Percentiles rank a stretch among this genome's conserved stretches.
Evolutionary conservation across 2,113 vertebrate genomes (phyloP).

Genomic region (Pyxicephalus adspersus): DNA sequence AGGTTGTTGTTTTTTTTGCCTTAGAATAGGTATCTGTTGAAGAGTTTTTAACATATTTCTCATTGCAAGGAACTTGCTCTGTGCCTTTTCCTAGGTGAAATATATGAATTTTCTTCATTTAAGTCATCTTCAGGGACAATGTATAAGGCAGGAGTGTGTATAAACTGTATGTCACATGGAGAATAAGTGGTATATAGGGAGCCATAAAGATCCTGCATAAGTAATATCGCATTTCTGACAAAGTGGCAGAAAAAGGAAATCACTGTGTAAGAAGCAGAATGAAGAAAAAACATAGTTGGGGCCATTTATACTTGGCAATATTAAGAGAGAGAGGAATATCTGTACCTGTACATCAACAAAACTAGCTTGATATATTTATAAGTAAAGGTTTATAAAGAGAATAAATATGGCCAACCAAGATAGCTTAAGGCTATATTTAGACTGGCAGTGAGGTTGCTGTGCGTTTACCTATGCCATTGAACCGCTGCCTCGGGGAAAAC

Average conservation of each 20-base stretch:
- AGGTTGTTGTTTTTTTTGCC: conserved; percentile 16
- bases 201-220: background rate
- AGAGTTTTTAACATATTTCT: background rate
- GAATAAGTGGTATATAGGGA: conserved; percentile 29
- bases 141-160: background rate
- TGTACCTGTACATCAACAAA: too few species aligned
- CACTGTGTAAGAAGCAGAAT: background rate
- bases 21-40: background rate
- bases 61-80: background rate
- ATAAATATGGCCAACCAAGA: too few species aligned
- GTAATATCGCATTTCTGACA: background rate
- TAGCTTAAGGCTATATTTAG: too few species aligned
- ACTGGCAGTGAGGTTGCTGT: too few species aligned
- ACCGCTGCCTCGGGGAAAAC: too few species aligned
- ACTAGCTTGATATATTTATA: too few species aligned
- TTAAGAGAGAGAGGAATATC: background rate
- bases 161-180: conserved; percentile 1
- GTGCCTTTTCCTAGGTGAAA: background rate
- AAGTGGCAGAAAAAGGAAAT: background rate
- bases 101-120: background rate
- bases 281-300: background rate
- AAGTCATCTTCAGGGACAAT: background rate
- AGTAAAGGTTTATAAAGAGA: too few species aligned
- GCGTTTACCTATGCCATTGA: too few species aligned
- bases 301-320: background rate